A percentile compares a stretch with the other conserved stretches of the same genome.
These are phyloP conservation scores for Deilephila porcellus DNA, from an alignment of 2,888 invertebrate genomes.

Conservation along the genomic window DNA sequence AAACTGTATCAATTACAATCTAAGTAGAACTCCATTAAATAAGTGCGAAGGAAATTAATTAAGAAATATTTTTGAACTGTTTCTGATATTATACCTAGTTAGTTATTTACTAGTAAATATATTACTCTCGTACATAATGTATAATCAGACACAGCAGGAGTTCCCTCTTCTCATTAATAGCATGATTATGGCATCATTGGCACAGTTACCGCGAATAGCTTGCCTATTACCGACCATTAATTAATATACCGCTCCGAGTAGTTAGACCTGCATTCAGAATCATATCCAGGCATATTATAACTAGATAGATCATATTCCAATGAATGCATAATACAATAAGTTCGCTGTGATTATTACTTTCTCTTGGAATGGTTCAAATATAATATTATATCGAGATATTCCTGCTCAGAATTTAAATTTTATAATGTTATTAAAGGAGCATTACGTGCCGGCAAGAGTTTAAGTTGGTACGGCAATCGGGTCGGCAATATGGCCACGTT, in stretches of 20 bases:
- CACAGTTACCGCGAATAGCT: background rate
- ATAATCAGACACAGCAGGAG: background rate
- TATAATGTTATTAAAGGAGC: conserved; percentile 10
- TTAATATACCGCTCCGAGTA: conserved; percentile 12
- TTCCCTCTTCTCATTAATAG: background rate
- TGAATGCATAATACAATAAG: background rate
- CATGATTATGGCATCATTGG: background rate
- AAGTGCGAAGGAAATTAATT: too few species aligned
- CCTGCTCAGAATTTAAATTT: background rate
- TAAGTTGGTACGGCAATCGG: conserved; percentile 12
- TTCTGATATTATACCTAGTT: too few species aligned
- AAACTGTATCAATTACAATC: too few species aligned
- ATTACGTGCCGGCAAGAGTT: background rate
- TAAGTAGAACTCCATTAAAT: too few species aligned
- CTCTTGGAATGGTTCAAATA: too few species aligned
- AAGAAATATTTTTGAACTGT: too few species aligned
- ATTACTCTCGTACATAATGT: background rate
- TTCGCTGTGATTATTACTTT: too few species aligned
- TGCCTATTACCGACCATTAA: background rate
- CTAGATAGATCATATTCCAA: background rate
- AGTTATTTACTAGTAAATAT: too few species aligned
- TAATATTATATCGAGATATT: background rate
- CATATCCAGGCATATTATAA: background rate
- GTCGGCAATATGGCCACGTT: conserved; percentile 16
- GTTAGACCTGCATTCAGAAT: background rate